Percentiles rank a stretch among this genome's conserved stretches.
These are phyloP conservation scores for Nymphalis c-album DNA, from an alignment of 2,888 invertebrate species.

Conservation along the genomic window DNA sequence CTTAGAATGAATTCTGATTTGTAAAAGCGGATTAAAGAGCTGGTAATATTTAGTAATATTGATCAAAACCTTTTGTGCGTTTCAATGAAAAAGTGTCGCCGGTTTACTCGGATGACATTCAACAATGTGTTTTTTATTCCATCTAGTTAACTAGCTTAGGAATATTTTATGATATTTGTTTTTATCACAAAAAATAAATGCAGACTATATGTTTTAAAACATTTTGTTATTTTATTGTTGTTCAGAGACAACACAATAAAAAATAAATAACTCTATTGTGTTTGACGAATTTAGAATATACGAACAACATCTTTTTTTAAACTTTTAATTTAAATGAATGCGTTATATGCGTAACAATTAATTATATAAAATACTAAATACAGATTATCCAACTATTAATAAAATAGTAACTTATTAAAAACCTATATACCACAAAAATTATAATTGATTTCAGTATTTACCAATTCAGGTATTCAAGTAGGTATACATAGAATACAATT, in stretches of 20 bases:
- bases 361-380: too few species aligned
- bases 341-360: too few species aligned
- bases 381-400: too few species aligned
- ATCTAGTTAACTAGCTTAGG: constrained; percentile 7
- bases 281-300: too few species aligned
- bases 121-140: constrained; percentile 5
- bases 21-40: too few species aligned
- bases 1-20: too few species aligned
- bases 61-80: neutral
- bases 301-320: too few species aligned
- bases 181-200: neutral
- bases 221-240: neutral
- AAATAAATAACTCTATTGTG: constrained; percentile 3
- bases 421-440: too few species aligned
- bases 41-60: neutral
- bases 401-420: too few species aligned
- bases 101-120: neutral
- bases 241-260: constrained; percentile 11
- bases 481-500: too few species aligned
- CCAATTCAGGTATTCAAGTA: constrained; percentile 11
- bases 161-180: constrained; percentile 12
- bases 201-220: neutral
- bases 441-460: too few species aligned
- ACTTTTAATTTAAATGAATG: too few species aligned
- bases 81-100: neutral